Evolutionary conservation across 2,797 vertebrate genomes (phyloP), one percentile per base, ranked within the genome.

Genomic region (Gephyroberyx darwinii): DNA sequence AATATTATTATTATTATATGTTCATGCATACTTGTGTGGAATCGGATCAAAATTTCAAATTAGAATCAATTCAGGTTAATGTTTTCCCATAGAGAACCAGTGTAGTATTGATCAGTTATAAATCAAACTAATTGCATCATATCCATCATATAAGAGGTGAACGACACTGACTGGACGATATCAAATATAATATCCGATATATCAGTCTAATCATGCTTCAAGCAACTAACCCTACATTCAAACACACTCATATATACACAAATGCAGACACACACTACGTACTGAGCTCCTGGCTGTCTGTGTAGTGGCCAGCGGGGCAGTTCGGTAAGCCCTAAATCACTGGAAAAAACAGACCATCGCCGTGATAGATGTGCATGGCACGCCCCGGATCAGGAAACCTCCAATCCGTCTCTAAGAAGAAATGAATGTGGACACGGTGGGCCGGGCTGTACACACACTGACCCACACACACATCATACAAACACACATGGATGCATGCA

Each of bases 271-370:
- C 45, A 43, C 33, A 14, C 56, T 26, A 26, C 26, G 26, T 26
- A 26, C 26, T 26, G 26, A 26, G 26, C 26, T 26, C 26, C 26
- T 26, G 26, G 26, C 26, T 3, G 26, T 26, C 26, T 26, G 26
- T 68, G 70, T 79, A 60, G 69, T 30, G 75, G 78, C 80, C 69
- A 74, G 69, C 77, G 63, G 75, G 83, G 78, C 79, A 16, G 79
- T 84, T 84, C 43, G 12, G 50, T 80, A 77, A 85, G 69, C 83
- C 76, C 82, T 93, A 92, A 93, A 92, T 92, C 92, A 91, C 81
- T 43, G 71, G 54, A 60, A 75, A 91, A 91, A 86, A 83, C 80
- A 82, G 82, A 75, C 66, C 30, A 19, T 60, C 5, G 48, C 69
- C 57, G 65, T 89, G 86, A 93, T 91, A 81, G 80, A 92, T 93